phyloP scores from a whole-genome alignment of 1,140 invertebrate species.

The Nylanderia fulva region DNA sequence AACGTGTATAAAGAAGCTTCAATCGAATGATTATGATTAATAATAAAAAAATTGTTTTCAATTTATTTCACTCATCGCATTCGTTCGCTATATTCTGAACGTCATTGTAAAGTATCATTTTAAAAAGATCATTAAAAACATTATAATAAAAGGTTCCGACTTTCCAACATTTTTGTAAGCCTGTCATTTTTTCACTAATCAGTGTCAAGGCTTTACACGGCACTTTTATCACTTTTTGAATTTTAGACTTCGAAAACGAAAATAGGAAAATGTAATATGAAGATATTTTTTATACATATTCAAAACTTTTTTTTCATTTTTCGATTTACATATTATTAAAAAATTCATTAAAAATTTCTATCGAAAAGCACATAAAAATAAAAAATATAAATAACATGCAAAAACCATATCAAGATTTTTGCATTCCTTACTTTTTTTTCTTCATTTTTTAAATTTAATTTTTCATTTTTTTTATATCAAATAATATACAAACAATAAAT shows the following conservation, averaged over 20 bases:
- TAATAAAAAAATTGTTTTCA: conserved; percentile 25
- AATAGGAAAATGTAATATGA: neutral
- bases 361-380: neutral
- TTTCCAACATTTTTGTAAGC: conserved; percentile 9
- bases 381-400: neutral
- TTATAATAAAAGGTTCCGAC: no score
- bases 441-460: no score
- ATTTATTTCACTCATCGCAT: neutral
- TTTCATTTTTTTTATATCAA: no score
- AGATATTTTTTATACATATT: no score
- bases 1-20: neutral
- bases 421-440: no score
- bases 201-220: conserved; percentile 30
- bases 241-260: neutral
- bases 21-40: neutral
- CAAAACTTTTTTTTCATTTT: no score
- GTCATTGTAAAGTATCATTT: conserved; percentile 6
- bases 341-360: no score
- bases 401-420: neutral
- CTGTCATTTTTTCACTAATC: conserved; percentile 34
- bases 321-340: neutral
- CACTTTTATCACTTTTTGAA: conserved; percentile 13
- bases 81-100: neutral
- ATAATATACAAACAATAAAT: no score
- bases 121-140: no score